These are phyloP conservation scores for Tretioscincus oriximinensis DNA, from an alignment of 2,113 vertebrate genomes.

Conservation along the genomic window DNA sequence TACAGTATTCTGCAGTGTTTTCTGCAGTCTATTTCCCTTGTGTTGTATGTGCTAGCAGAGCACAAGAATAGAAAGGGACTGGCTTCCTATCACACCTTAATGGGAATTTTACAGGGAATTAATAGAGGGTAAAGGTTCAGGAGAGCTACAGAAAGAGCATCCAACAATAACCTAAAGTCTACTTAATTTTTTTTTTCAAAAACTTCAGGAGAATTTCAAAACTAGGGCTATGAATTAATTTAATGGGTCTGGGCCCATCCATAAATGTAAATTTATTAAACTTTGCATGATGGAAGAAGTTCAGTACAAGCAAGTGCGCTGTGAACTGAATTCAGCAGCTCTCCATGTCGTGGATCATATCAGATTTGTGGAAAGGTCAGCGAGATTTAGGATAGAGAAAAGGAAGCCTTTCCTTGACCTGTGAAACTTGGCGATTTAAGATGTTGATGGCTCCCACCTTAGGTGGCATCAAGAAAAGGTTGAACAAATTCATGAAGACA, in stretches of 20 bases:
- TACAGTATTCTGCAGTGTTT: neutral
- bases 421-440: no score
- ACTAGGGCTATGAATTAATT: neutral
- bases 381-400: no score
- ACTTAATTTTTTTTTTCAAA: neutral
- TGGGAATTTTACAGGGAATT: conserved; percentile 13
- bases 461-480: no score
- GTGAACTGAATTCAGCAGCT: neutral
- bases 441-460: no score
- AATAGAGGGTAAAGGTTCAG: neutral
- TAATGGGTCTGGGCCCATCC: neutral
- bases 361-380: neutral
- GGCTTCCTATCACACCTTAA: fast-evolving
- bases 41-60: neutral
- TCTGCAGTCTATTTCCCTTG: neutral
- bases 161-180: neutral
- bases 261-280: neutral
- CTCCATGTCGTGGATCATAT: neutral
- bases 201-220: neutral
- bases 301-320: neutral
- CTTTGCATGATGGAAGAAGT: neutral
- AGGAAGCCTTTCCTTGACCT: no score
- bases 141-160: neutral
- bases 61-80: neutral
- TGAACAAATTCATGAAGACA: no score